Percentiles rank a stretch among this genome's conserved stretches.
phyloP scores from a whole-genome alignment of 2,888 invertebrate genomes.

The Euplexia lucipara region DNA sequence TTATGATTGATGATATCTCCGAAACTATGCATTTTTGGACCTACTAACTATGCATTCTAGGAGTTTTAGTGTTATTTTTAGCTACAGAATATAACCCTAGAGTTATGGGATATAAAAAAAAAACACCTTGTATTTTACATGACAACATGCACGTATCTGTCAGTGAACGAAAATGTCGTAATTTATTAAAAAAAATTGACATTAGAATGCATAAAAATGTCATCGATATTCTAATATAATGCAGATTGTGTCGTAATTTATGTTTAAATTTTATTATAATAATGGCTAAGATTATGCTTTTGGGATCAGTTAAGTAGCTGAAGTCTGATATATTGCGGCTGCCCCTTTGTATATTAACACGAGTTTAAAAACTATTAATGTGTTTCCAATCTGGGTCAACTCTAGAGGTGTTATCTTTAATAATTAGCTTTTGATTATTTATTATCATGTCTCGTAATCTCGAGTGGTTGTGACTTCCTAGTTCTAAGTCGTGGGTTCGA shows the following conservation, averaged over 20 bases:
- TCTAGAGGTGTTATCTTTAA: not conserved
- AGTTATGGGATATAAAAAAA: too few species aligned
- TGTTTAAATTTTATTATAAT: constrained; percentile 27
- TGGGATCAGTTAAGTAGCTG: constrained; percentile 10
- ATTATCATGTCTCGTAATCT: not conserved
- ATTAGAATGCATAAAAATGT: constrained; percentile 43
- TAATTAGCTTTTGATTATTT: not conserved
- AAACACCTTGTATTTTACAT: constrained; percentile 27
- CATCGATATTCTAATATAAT: constrained; percentile 45
- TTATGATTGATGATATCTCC: too few species aligned
- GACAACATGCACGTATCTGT: constrained; percentile 37
- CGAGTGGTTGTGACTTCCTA: too few species aligned
- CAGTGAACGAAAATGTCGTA: constrained; percentile 30
- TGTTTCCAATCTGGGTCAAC: constrained; percentile 9
- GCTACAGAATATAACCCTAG: too few species aligned
- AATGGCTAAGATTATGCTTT: constrained; percentile 19
- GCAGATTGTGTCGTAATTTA: constrained; percentile 37
- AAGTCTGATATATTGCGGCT: constrained; percentile 12
- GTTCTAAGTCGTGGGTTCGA: too few species aligned
- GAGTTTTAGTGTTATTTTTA: too few species aligned
- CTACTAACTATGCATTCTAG: too few species aligned
- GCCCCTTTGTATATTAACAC: constrained; percentile 18
- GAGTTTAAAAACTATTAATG: not conserved
- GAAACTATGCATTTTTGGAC: too few species aligned
- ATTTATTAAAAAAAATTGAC: constrained; percentile 42